These are phyloP conservation scores for Cetonia aurata DNA, from an alignment of 2,888 invertebrate genomes.

Conservation along the genomic window DNA sequence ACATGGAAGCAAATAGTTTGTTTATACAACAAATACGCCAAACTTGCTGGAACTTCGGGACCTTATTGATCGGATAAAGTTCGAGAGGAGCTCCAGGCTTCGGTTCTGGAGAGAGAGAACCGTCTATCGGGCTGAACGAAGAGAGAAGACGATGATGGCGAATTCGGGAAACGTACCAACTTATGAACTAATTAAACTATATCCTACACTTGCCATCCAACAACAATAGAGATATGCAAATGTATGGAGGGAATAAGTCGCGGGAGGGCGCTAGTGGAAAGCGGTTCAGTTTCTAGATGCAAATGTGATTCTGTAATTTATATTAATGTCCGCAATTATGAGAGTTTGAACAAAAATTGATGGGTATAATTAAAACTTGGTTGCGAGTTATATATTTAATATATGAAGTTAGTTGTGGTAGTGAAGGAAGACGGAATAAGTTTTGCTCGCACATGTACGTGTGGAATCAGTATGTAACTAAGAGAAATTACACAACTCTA, in stretches of 20 bases:
- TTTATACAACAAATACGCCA: slow-evolving; percentile 65
- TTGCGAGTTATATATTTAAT: neutral
- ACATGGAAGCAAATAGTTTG: slow-evolving; percentile 46
- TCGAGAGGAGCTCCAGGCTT: slow-evolving; percentile 38
- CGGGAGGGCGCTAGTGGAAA: neutral
- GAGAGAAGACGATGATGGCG: slow-evolving; percentile 53
- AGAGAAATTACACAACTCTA: too few relatives aligned
- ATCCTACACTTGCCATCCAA: slow-evolving; percentile 64
- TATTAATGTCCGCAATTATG: slow-evolving; percentile 35
- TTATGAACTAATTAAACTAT: slow-evolving; percentile 68
- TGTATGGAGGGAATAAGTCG: slow-evolving; percentile 55
- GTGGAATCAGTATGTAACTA: neutral
- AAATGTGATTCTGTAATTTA: slow-evolving; percentile 33
- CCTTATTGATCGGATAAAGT: slow-evolving; percentile 66
- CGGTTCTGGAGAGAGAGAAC: slow-evolving; percentile 4
- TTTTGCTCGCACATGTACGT: neutral
- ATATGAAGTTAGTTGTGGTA: too few relatives aligned
- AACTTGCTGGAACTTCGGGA: slow-evolving; percentile 51
- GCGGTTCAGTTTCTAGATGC: slow-evolving; percentile 30
- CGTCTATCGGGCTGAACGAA: slow-evolving; percentile 11
- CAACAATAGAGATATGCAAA: slow-evolving; percentile 67
- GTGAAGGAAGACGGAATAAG: neutral
- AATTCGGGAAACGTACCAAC: slow-evolving; percentile 64
- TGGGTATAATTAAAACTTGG: slow-evolving; percentile 24
- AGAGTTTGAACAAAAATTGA: slow-evolving; percentile 35